phyloP scores from a whole-genome alignment of 2,797 vertebrate species.

The Microtus agrestis region DNA sequence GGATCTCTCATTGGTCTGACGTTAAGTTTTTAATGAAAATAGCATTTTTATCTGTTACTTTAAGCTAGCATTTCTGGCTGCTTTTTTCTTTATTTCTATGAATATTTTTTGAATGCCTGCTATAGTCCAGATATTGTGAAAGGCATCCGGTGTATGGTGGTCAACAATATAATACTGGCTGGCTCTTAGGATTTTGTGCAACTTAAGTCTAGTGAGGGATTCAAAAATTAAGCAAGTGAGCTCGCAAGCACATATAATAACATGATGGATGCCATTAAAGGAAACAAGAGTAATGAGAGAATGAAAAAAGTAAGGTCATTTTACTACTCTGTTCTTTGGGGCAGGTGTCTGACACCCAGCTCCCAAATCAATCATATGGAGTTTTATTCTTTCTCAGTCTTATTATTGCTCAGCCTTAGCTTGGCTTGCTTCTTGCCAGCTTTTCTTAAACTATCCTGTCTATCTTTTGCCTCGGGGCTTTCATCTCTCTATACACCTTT shows the following conservation, averaged over 20 bases:
- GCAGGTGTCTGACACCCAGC: neutral
- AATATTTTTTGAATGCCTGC: neutral
- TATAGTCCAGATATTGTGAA: neutral
- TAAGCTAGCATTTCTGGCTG: neutral
- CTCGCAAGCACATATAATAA: neutral
- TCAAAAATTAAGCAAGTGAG: conserved; percentile 21
- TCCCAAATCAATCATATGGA: neutral
- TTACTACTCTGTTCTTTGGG: neutral
- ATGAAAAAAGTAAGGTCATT: neutral
- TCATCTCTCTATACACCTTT: neutral
- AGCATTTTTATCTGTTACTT: conserved; percentile 38
- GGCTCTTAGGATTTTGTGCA: neutral
- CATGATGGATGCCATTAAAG: neutral
- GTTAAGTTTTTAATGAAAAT: conserved; percentile 46
- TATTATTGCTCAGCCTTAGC: neutral
- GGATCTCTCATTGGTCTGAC: neutral
- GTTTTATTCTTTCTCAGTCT: neutral
- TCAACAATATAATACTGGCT: neutral
- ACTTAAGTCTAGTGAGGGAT: conserved; percentile 36
- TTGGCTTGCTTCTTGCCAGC: neutral
- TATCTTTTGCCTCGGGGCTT: neutral
- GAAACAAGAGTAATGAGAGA: neutral
- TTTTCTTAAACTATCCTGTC: neutral
- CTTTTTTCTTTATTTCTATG: neutral
- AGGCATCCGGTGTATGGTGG: neutral